Conservation (phyloP, 2,888 invertebrate species). For the Ophioninae sp. region DNA sequence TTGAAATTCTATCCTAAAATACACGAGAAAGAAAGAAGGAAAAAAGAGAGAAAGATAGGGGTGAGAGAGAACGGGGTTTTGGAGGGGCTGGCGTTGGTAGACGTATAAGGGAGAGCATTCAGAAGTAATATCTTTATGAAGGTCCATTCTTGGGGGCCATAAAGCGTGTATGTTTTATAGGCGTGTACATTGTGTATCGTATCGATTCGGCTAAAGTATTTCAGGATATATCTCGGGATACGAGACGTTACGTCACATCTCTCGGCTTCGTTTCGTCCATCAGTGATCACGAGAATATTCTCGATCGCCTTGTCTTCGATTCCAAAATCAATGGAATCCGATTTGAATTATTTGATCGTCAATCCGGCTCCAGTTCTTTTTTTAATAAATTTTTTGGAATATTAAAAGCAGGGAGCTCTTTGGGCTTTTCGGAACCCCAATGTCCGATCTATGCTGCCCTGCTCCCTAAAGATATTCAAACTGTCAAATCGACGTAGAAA, state of each 20-base stretch:
- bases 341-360: not conserved
- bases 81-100: no score
- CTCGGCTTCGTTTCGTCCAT: not conserved
- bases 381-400: no score
- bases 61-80: not conserved
- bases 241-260: not conserved
- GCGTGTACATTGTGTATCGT: conserved; percentile 9
- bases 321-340: not conserved
- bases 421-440: no score
- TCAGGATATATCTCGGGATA: conserved; percentile 1
- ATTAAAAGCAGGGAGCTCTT: no score
- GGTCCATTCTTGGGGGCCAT: conserved; percentile 42
- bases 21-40: conserved; percentile 40
- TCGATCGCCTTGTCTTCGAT: not conserved
- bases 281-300: not conserved
- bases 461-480: not conserved
- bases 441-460: no score
- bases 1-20: conserved; percentile 86
- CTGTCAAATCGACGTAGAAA: not conserved
- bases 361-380: no score
- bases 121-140: conserved; percentile 72
- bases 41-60: conserved; percentile 4
- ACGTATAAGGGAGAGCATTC: conserved; percentile 56
- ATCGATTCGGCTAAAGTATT: conserved; percentile 32
- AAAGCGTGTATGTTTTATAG: conserved; percentile 38